Evolutionary conservation across 1,140 invertebrate genomes (phyloP).

Genomic region (Sminthurides bifidus): DNA sequence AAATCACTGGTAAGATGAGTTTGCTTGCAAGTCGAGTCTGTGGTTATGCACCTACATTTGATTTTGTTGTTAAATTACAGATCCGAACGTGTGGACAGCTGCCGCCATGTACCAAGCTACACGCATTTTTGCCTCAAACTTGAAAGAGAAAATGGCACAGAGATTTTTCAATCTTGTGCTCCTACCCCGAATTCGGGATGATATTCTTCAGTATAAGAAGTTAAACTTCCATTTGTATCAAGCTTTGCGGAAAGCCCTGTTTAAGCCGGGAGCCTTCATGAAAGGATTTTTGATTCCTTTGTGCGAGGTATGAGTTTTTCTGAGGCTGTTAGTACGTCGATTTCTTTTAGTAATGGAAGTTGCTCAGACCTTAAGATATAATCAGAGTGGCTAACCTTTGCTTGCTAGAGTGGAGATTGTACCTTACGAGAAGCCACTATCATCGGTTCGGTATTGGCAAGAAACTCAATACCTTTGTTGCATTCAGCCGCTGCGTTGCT

Average conservation of each 20-base stretch:
- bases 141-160: slow-evolving; percentile 93
- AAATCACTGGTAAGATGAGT: slow-evolving; percentile 54
- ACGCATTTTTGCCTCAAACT: slow-evolving; percentile 87
- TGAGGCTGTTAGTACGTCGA: no score
- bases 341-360: no score
- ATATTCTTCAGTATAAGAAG: slow-evolving; percentile 86
- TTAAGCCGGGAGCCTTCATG: slow-evolving; percentile 97
- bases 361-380: slow-evolving; percentile 5
- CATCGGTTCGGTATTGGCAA: slow-evolving; percentile 76
- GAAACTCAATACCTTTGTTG: slow-evolving; percentile 88
- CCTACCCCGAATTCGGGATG: slow-evolving; percentile 84
- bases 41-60: background rate
- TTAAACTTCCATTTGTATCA: slow-evolving; percentile 95
- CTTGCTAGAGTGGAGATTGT: slow-evolving; percentile 68
- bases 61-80: slow-evolving; percentile 34
- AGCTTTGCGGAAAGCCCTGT: slow-evolving; percentile 83
- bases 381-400: slow-evolving; percentile 13
- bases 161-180: slow-evolving; percentile 90
- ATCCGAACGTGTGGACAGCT: slow-evolving; percentile 70
- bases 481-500: slow-evolving; percentile 90
- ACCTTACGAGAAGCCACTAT: slow-evolving; percentile 91
- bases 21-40: no score
- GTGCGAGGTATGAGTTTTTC: slow-evolving; percentile 52
- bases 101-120: slow-evolving; percentile 94
- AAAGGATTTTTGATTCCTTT: slow-evolving; percentile 89